These are phyloP conservation scores for Lepidothrix coronata DNA, from an alignment of 2,113 vertebrate species.

Conservation along the genomic window DNA sequence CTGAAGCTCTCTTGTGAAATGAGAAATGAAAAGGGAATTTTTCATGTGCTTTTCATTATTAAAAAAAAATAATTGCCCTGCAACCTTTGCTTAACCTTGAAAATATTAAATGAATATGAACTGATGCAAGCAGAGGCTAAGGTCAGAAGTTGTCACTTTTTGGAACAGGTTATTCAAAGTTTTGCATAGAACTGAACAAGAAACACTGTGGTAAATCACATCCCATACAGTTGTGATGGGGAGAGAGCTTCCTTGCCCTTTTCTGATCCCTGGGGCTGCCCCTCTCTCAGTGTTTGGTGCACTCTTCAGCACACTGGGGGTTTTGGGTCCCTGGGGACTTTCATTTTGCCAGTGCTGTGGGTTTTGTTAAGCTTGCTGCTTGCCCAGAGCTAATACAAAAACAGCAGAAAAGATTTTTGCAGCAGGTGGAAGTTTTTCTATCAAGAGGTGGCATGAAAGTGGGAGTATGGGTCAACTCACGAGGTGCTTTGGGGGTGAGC, in stretches of 20 bases:
- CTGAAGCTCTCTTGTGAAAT: neutral
- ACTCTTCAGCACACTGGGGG: neutral
- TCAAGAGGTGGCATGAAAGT: neutral
- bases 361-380: neutral
- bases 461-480: neutral
- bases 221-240: neutral
- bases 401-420: neutral
- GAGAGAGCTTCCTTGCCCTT: neutral
- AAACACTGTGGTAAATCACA: neutral
- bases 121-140: neutral
- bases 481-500: neutral
- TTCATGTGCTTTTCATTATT: neutral
- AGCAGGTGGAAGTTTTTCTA: neutral
- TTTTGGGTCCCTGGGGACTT: neutral
- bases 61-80: neutral
- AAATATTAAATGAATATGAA: slow-evolving; percentile 35
- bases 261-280: neutral
- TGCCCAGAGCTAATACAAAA: neutral
- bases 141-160: neutral
- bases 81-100: slow-evolving; percentile 19
- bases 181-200: neutral
- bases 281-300: neutral
- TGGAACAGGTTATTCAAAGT: neutral
- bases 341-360: neutral
- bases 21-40: neutral